Conservation (phyloP, 2,113 vertebrate genomes). For the Accipiter virgatus region DNA sequence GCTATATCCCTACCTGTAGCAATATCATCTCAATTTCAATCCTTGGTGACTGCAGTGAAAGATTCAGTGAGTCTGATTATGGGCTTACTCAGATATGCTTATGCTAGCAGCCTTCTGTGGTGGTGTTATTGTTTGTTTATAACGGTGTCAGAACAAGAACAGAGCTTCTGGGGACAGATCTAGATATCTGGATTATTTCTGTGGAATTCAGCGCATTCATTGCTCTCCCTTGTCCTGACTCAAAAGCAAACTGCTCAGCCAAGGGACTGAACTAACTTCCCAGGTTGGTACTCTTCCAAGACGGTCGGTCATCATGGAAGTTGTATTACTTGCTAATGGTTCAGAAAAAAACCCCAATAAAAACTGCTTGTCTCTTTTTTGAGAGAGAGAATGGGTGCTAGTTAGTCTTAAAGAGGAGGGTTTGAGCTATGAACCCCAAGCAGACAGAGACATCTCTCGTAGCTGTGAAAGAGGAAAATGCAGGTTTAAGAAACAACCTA, state of each 20-base stretch:
- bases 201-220: neutral
- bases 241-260: neutral
- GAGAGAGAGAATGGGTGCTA: rapidly evolving
- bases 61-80: neutral
- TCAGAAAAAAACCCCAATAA: neutral
- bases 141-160: neutral
- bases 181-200: neutral
- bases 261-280: neutral
- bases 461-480: neutral
- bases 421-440: neutral
- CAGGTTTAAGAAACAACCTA: neutral
- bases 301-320: neutral
- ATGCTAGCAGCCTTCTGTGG: neutral
- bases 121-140: neutral
- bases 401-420: neutral
- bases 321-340: neutral
- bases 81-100: neutral
- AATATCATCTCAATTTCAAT: neutral
- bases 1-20: neutral
- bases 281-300: neutral
- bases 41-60: neutral
- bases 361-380: neutral
- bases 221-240: neutral
- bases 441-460: neutral
- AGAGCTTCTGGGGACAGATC: neutral